phyloP scores from a whole-genome alignment of 2,888 invertebrate genomes.

The Acronicta leporina region DNA sequence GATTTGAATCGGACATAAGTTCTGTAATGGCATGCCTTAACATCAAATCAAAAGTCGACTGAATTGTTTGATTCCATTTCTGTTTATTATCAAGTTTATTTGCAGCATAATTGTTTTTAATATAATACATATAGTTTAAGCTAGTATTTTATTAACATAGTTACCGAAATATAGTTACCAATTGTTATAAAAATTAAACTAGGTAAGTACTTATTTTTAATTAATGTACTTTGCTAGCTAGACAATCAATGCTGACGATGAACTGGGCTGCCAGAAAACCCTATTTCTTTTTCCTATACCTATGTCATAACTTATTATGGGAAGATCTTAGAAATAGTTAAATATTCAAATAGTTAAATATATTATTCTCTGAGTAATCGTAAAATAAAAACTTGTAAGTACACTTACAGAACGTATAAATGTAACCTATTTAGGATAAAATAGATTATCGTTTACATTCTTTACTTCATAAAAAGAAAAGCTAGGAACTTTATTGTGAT shows the following conservation, averaged over 20 bases:
- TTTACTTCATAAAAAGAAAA: conserved; percentile 32
- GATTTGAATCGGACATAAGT: conserved; percentile 21
- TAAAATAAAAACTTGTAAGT: conserved; percentile 1
- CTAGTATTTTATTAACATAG: conserved; percentile 42
- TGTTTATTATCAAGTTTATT: conserved; percentile 16
- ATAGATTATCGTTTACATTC: conserved; percentile 23
- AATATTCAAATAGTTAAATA: conserved; percentile 20
- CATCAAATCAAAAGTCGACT: conserved; percentile 31
- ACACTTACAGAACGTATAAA: conserved; percentile 10
- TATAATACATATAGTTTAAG: conserved; percentile 45
- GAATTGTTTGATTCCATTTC: conserved; percentile 21
- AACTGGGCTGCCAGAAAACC: conserved; percentile 23
- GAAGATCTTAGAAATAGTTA: conserved; percentile 28
- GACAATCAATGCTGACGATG: conserved; percentile 42
- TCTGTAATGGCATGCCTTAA: conserved; percentile 26
- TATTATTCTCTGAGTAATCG: conserved; percentile 17
- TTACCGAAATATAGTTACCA: conserved; percentile 60
- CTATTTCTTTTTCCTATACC: conserved; percentile 35
- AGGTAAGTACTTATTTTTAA: conserved; percentile 10
- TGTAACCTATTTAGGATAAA: conserved; percentile 26
- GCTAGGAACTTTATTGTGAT: conserved; percentile 58
- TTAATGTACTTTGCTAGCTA: conserved; percentile 40
- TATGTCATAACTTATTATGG: conserved; percentile 46
- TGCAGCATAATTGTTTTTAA: conserved; percentile 51
- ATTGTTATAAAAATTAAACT: conserved; percentile 47